Evolutionary conservation across 2,113 vertebrate genomes (phyloP).

Genomic region (Thamnophis sirtalis): DNA sequence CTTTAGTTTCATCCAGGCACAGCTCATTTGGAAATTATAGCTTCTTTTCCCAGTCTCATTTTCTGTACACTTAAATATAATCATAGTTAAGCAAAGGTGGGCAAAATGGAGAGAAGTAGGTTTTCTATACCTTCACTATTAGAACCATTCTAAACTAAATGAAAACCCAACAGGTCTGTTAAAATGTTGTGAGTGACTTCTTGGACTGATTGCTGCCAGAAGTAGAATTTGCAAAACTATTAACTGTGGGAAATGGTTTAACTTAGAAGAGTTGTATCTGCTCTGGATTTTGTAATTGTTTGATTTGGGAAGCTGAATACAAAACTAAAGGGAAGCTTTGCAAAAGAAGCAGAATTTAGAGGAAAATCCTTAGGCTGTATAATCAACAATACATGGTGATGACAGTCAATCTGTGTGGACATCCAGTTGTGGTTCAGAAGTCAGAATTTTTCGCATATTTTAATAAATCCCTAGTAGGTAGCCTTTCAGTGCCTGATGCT

Average conservation of each 20-base stretch:
- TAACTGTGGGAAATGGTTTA: neutral
- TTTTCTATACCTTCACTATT: neutral
- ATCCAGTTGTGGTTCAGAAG: neutral
- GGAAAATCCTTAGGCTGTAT: neutral
- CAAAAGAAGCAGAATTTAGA: neutral
- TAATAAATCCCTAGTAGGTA: neutral
- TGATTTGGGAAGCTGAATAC: neutral
- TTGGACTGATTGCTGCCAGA: neutral
- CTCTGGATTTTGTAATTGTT: neutral
- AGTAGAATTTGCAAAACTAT: neutral
- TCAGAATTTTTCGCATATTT: neutral
- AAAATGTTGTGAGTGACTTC: neutral
- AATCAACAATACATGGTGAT: neutral
- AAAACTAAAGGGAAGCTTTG: neutral
- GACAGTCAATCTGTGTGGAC: neutral
- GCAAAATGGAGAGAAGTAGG: neutral
- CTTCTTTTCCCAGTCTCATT: neutral
- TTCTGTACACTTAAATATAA: neutral
- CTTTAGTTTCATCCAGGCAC: neutral
- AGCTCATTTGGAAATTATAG: neutral
- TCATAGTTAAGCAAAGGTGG: neutral
- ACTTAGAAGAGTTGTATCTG: neutral
- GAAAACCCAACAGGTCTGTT: neutral
- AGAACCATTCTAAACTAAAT: neutral
- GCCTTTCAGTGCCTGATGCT: neutral